Evolutionary conservation across 1,140 invertebrate genomes (phyloP).

Genomic region (Platyscapa corneri): DNA sequence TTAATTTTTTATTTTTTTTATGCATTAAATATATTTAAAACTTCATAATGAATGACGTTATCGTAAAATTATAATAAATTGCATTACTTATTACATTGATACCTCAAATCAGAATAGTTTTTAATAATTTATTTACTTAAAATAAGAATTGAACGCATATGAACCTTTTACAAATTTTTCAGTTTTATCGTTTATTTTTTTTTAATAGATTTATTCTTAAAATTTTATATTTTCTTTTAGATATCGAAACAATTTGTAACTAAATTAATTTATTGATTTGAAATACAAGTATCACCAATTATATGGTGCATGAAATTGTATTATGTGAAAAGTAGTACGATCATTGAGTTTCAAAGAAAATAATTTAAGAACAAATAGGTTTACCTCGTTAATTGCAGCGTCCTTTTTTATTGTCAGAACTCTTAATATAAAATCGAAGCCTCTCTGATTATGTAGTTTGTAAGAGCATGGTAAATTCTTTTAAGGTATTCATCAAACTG

Average conservation of each 20-base stretch:
- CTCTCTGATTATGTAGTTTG: slow-evolving; percentile 16
- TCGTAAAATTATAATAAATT: no score
- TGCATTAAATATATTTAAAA: background rate
- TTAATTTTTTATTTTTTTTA: slow-evolving; percentile 3
- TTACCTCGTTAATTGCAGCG: no score
- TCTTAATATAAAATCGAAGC: background rate
- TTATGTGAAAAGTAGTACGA: no score
- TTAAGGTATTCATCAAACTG: no score
- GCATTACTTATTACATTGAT: no score
- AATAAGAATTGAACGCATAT: no score
- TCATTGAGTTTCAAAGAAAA: no score
- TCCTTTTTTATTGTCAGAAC: no score
- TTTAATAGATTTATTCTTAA: background rate
- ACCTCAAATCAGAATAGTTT: no score
- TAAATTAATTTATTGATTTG: background rate
- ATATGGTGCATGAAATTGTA: background rate
- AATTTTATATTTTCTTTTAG: background rate
- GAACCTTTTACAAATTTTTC: background rate
- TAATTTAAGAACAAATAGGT: no score
- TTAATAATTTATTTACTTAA: no score
- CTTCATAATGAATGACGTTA: no score
- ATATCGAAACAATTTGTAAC: background rate
- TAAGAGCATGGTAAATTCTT: background rate
- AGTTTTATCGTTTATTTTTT: background rate
- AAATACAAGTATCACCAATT: background rate